Evolutionary conservation across 2,888 invertebrate species (phyloP).

Genomic region (Phortica okadai): DNA sequence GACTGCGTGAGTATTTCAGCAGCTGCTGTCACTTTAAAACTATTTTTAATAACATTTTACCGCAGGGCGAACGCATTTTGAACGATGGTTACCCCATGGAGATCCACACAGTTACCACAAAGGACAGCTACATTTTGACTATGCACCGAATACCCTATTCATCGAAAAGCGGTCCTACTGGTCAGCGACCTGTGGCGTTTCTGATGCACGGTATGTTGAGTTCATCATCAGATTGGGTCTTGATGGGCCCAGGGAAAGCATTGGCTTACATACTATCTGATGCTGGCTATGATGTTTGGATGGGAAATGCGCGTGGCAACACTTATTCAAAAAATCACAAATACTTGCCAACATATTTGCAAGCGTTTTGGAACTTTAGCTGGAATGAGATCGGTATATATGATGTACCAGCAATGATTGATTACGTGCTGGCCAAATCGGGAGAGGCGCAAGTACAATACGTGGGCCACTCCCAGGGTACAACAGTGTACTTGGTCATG

Average conservation of each 20-base stretch:
- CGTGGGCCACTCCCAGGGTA: slow-evolving; percentile 95
- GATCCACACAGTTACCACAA: slow-evolving; percentile 83
- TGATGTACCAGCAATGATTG: slow-evolving; percentile 91
- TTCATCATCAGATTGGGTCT: slow-evolving; percentile 65
- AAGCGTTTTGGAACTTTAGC: slow-evolving; percentile 78
- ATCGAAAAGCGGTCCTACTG: slow-evolving; percentile 44
- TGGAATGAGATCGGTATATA: slow-evolving; percentile 93
- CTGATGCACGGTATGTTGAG: slow-evolving; percentile 68
- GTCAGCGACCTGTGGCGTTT: slow-evolving; percentile 61
- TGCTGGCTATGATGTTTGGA: no score
- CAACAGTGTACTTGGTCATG: slow-evolving; percentile 83
- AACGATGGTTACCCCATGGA: slow-evolving; percentile 81
- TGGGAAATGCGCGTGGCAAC: no score
- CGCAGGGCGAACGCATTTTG: slow-evolving; percentile 64
- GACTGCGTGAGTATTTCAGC: slow-evolving; percentile 60
- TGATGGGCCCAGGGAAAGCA: slow-evolving; percentile 63
- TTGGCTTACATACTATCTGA: slow-evolving; percentile 47
- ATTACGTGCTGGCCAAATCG: slow-evolving; percentile 78
- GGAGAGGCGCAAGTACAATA: slow-evolving; percentile 77
- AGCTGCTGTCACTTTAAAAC: no score
- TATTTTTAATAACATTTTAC: background rate
- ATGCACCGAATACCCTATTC: slow-evolving; percentile 86
- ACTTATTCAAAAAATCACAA: slow-evolving; percentile 35
- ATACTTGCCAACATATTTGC: slow-evolving; percentile 78
- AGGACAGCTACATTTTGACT: slow-evolving; percentile 89